phyloP scores from a whole-genome alignment of 2,888 invertebrate species.

The Oscheius sp. region DNA sequence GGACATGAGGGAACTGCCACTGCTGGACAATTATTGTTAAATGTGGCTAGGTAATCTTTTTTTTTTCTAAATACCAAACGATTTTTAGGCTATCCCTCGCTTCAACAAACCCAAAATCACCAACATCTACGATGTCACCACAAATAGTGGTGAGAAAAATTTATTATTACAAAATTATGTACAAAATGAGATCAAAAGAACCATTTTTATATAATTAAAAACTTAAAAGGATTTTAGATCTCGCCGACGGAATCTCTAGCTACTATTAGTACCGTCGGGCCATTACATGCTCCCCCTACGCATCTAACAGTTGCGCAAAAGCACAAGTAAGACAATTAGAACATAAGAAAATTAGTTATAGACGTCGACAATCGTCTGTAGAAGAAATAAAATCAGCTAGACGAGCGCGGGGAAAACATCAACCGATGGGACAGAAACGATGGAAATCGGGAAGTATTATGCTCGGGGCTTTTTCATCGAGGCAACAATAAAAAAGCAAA shows the following conservation, averaged over 20 bases:
- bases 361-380: slow-evolving; percentile 49
- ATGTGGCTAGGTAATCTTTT: no score
- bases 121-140: slow-evolving; percentile 14
- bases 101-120: slow-evolving; percentile 12
- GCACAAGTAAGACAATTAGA: not conserved
- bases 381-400: slow-evolving; percentile 53
- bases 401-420: slow-evolving; percentile 41
- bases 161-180: no score
- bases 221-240: slow-evolving; percentile 22
- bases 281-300: slow-evolving; percentile 10
- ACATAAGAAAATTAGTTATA: not conserved
- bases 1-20: slow-evolving; percentile 48
- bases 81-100: slow-evolving; percentile 26
- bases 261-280: slow-evolving; percentile 15
- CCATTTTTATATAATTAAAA: no score
- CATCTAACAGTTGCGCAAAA: slow-evolving; percentile 18
- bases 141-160: slow-evolving; percentile 25
- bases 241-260: slow-evolving; percentile 20
- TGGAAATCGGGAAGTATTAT: slow-evolving; percentile 65
- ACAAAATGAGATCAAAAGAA: not conserved
- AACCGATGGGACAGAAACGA: slow-evolving; percentile 41
- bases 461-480: slow-evolving; percentile 52
- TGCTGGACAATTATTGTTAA: slow-evolving; percentile 48
- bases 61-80: no score
- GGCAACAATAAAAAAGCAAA: not conserved